Base-by-base conservation (phyloP, 1,140 invertebrate species). In the Drosophila leontia region DNA sequence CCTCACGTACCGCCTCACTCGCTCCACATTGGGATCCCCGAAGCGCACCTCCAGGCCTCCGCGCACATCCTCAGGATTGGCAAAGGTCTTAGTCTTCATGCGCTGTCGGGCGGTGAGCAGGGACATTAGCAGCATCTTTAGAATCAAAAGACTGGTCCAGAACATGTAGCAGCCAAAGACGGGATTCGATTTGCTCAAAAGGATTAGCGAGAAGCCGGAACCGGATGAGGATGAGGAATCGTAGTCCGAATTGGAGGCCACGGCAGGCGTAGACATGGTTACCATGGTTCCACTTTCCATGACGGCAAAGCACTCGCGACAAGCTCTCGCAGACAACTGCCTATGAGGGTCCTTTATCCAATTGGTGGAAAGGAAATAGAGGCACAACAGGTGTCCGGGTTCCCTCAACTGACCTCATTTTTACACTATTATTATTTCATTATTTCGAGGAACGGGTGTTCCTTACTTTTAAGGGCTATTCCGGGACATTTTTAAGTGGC, bases 121-220 rank as follows among this genome's bases (percentile, higher is more conserved):
- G 11, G 93, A 82, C 94, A 95, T 94, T 0, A 86, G 3, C 44
- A 94, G 57, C 90, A 94, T 94, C 79, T 95, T 95, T 0, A 94
- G 12, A 3, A 94, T 70, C 45, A 95, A 81, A 13, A 95, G 51
- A 11, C 88, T 93, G 23, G 91, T 80, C 82, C 93, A 94, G 64
- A 94, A 94, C 6, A 93, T 83, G 65, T 92, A 94, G 23, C 91
- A 92, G 17, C 81, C 57, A 51, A 94, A 93, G 1, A 94, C 91
- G 0, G 92, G 85, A 70, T 94, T 94, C 8, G 90, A 78, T 37
- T 74, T 75, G 47, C 60, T 78, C 7, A 91, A 62, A 41, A 91
- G 51, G 15, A 34, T 19, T 32, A 69, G 41, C 35, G 61, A 17
- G 13, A 76, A 32, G 6, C 51, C 51, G 13, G 51, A 55, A 37